These are phyloP conservation scores for Drosophila baimaii DNA, from an alignment of 1,140 invertebrate genomes.

Conservation along the genomic window DNA sequence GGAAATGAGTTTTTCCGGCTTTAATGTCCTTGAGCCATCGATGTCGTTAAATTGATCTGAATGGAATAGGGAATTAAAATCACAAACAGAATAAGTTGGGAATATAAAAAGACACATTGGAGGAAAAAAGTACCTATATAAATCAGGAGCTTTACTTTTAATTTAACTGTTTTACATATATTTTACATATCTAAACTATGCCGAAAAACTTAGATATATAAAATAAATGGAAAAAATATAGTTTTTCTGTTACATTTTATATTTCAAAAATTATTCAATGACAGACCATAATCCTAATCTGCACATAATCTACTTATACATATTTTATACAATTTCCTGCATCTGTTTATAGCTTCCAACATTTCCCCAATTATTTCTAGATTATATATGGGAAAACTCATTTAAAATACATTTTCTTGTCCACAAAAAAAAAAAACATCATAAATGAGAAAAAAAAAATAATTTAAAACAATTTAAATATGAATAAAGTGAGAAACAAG, in stretches of 20 bases:
- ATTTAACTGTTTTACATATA: too few relatives aligned
- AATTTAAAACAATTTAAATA: conserved; percentile 19
- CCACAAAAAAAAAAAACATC: background rate
- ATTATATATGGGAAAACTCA: background rate
- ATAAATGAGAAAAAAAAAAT: background rate
- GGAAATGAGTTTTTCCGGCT: background rate
- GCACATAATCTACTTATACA: background rate
- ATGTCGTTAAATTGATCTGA: background rate
- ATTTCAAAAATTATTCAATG: too few relatives aligned
- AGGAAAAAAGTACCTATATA: too few relatives aligned
- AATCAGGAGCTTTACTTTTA: background rate
- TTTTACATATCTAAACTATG: too few relatives aligned
- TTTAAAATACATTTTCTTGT: background rate
- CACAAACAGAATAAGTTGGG: fast-evolving
- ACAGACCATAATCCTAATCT: background rate
- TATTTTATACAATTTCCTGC: background rate
- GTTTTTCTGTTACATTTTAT: too few relatives aligned
- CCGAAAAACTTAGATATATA: too few relatives aligned
- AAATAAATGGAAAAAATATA: background rate
- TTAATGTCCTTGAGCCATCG: conserved; percentile 8
- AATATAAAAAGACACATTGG: background rate
- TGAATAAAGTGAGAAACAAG: background rate
- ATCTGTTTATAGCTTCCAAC: background rate
- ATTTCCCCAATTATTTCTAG: background rate
- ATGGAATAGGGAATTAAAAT: background rate